These are phyloP conservation scores for Scylla paramamosain DNA, from an alignment of 1,140 invertebrate species.

Conservation along the genomic window DNA sequence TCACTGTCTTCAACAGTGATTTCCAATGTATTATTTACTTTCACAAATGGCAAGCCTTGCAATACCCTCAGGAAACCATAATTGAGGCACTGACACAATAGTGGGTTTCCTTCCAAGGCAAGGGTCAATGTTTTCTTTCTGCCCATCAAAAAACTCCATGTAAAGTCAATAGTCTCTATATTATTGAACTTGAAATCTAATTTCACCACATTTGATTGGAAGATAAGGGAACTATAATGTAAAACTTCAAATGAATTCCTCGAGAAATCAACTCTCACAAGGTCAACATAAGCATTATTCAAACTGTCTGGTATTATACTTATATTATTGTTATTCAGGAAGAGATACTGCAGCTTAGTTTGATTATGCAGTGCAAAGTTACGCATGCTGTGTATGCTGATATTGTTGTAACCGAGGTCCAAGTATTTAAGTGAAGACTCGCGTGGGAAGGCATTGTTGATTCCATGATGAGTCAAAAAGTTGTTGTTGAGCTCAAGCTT, in stretches of 20 bases:
- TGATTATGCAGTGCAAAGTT: slow-evolving; percentile 50
- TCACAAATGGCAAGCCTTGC: background rate
- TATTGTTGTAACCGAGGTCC: slow-evolving; percentile 63
- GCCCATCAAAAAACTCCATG: too few relatives aligned
- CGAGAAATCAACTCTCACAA: slow-evolving; percentile 55
- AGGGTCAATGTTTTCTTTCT: slow-evolving; percentile 15
- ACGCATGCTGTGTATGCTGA: background rate
- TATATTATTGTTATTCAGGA: slow-evolving; percentile 59
- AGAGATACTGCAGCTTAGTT: background rate
- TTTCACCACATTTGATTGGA: background rate
- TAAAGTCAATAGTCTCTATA: slow-evolving; percentile 32
- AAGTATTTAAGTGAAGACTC: background rate
- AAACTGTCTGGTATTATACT: background rate
- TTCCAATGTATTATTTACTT: slow-evolving; percentile 6
- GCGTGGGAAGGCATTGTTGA: background rate
- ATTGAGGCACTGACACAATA: slow-evolving; percentile 35
- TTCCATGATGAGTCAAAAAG: background rate
- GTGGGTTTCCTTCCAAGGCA: slow-evolving; percentile 53
- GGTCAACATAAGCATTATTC: background rate
- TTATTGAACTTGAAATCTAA: slow-evolving; percentile 55
- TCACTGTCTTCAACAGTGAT: slow-evolving; percentile 51
- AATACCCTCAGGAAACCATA: slow-evolving; percentile 48
- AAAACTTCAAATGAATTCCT: slow-evolving; percentile 37
- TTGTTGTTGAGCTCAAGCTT: slow-evolving; percentile 51
- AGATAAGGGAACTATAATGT: background rate